phyloP scores from a whole-genome alignment of 2,113 vertebrate species.

The Burhinus bistriatus region DNA sequence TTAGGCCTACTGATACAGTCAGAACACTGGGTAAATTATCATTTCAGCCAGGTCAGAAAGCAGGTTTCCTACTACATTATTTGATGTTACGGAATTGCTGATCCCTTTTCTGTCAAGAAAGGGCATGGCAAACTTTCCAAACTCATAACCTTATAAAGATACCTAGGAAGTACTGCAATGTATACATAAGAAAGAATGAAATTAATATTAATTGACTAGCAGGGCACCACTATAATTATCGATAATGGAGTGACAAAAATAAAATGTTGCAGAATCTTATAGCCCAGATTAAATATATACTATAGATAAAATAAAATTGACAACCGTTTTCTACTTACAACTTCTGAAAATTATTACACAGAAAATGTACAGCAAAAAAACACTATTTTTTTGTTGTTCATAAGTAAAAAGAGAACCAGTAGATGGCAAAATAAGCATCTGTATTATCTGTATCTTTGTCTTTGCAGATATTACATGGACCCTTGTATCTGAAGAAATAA shows the following conservation, averaged over 20 bases:
- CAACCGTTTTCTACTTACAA: neutral
- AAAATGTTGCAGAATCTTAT: neutral
- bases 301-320: neutral
- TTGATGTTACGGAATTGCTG: conserved; percentile 15
- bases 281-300: neutral
- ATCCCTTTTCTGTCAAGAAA: conserved; percentile 19
- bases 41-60: conserved; percentile 36
- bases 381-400: neutral
- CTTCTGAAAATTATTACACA: neutral
- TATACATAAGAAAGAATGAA: neutral
- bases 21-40: conserved; percentile 25
- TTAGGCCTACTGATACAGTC: neutral
- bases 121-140: neutral
- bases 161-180: neutral
- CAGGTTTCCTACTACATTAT: neutral
- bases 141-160: neutral
- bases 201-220: neutral
- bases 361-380: neutral
- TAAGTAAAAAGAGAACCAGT: neutral
- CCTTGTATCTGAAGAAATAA: neutral
- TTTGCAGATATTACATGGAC: neutral
- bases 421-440: neutral
- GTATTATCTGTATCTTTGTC: neutral
- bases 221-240: neutral
- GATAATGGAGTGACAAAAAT: neutral